Base-by-base conservation (phyloP, 1,140 invertebrate genomes). In the Drosophila erecta region DNA sequence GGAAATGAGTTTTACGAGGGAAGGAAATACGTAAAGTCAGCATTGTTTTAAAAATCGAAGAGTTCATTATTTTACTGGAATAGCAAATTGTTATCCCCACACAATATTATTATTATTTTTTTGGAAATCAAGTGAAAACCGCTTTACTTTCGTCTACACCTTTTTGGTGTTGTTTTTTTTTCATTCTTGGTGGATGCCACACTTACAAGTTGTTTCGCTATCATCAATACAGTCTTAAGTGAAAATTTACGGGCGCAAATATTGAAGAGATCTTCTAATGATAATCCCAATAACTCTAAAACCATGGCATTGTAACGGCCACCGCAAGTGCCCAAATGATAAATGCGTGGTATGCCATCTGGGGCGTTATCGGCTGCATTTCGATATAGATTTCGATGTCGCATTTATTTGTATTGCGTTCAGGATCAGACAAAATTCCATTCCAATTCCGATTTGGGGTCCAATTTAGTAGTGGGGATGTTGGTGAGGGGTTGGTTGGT, bases 281-380 rank as follows among this genome's bases (percentile, higher is more conserved):
- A 96, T 66, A 96, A 95, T 58, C 96, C 96, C 51, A 97, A 93
- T 70, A 97, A 93, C 93, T 97, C 96, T 94, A 97, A 94, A 53
- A 95, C 94, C 90, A 94, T 90, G 60, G 97, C 97, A 93, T 97
- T 98, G 93, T 97, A 97, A 92, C 96, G 95, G 58, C 93, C 93
- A 70, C 96, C 96, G 92, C 96, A 97, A 71, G 96, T 96, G 75
- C 97, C 97, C 93, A 97, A 96, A 92, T 97, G 96, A 93, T 95
- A 97, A 58, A 97, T 95, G 93, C 96, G 95, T 54, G 97, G 97
- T 86, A 98, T 93, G 75, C 97, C 96, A 85, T 92, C 92, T 79
- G 91, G 86, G 76, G 92, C 96, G 95, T 90, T 90, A 79, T 92
- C 90, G 80, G 87, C 84, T 89, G 62, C 64, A 70, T 49, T 58